Evolutionary conservation across 1,140 invertebrate species (phyloP), one percentile per base, ranked within the genome.

Genomic region (Meloidogyne chitwoodi): DNA sequence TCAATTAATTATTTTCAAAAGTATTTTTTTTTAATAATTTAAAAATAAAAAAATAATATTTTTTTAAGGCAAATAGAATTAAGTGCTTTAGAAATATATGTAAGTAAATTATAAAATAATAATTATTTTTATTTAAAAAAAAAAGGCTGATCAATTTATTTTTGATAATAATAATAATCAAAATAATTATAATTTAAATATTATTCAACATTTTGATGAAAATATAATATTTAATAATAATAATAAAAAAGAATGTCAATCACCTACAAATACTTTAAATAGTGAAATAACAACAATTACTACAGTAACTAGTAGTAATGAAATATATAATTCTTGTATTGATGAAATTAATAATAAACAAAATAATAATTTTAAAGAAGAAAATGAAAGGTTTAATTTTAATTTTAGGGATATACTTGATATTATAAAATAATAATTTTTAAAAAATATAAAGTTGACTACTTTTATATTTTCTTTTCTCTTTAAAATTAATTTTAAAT

Each of bases 1-100:
- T 65, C 71, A 26, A 41, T 63, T 24, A 73, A 26, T 65, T 16
- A 34, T 24, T 73, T 73, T 63, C 29, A 63, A 34, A 73, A 63
- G 22, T 56, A n/a, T 56, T 19, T 14, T n/a, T 14, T 16, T 73
- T 16, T 26, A 19, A 34, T 19, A 71, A 61, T 62, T 72, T 10
- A 64, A 31, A 22, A 29, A 19, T 72, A 12, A 38, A 29, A 56
- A 72, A 63, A 34, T 31, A 4, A 1, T 31, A 31, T 31, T 31
- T 14, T 24, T 64, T 10, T 34, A 56, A 56, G 48, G n/a, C 48
- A 56, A 56, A n/a, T 56, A n/a, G 48, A 56, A 56, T 56, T 56
- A 56, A 56, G 48, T 56, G 5, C 48, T n/a, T n/a, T 19, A 56
- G 19, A 56, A 56, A n/a, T 56, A 56, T 56, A 14, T 41, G 38